Evolutionary conservation across 1,140 invertebrate genomes (phyloP), one percentile per base, ranked within the genome.

Genomic region (Dufourea novaeangliae): DNA sequence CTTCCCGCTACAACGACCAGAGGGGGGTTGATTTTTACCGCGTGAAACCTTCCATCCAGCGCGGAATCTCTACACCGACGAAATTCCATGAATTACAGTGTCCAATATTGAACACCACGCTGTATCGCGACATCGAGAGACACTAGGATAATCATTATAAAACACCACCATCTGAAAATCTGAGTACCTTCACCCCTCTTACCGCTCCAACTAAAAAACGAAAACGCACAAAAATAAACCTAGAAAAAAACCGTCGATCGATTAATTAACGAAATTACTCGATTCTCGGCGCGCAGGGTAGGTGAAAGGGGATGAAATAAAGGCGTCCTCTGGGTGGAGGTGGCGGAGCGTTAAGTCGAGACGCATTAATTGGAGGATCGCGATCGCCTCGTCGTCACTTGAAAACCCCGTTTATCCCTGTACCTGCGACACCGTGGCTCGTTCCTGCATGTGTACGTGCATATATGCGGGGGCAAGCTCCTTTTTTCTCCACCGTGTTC

Each of bases 331-430:
- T 32, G 27, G 57, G 37, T 27, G 56, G 17, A 37, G 39, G 52
- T 66, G 71, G 29, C 50, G 69, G 44, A 74, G 78, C 73, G 66
- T 78, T 74, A 81, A 84, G 73, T 74, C 82, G 79, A 74, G 74
- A 85, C 66, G 70, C 75, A 85, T 84, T 85, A 85, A 85, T 84
- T 84, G 82, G 79, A 81, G 82, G 56, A 84, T 81, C 17, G 83
- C 77, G 64, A 63, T 80, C 72, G 34, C 54, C 61, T 80, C 67
- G 71, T 75, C 81, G 59, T 83, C 62, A 66, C 72, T 72, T 61
- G 67, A 71, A 83, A 64, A 84, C 64, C 61, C 54, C 70, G 64
- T 67, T 83, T 78, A 79, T 78, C 54, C 66, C 37, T 50, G 66
- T 78, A 46, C 66, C 37, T 50, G 66, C 76, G 71, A 83, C 78